phyloP scores from a whole-genome alignment of 2,113 vertebrate genomes.

The Haplochromis burtoni region DNA sequence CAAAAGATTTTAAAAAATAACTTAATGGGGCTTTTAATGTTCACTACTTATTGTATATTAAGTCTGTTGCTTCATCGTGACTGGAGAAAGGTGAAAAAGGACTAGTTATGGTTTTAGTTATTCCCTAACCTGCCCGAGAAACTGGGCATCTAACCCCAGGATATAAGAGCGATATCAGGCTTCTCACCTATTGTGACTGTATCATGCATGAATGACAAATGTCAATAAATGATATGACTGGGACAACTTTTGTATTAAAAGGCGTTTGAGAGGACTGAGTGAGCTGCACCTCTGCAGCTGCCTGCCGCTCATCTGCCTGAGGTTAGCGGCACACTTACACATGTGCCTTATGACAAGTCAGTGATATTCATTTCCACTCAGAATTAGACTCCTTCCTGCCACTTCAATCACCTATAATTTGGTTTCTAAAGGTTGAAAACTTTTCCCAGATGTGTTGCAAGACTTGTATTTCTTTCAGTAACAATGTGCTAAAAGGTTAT shows the following conservation, averaged over 20 bases:
- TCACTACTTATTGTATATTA: not conserved
- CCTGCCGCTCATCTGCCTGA: not conserved
- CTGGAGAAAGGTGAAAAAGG: not conserved
- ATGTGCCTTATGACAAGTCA: not conserved
- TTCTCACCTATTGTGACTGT: not conserved
- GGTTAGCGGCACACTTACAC: not conserved
- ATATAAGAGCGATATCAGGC: not conserved
- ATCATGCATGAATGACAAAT: not conserved
- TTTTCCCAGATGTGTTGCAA: fast-evolving
- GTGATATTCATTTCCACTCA: not conserved
- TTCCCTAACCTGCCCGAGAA: fast-evolving
- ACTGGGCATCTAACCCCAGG: not conserved
- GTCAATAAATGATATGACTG: not conserved
- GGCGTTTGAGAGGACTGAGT: not conserved
- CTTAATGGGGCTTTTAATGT: not conserved
- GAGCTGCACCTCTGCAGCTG: not conserved
- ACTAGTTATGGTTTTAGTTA: not conserved
- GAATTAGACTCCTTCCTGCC: not conserved
- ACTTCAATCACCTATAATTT: not conserved
- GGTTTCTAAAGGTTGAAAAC: not conserved
- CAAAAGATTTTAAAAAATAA: not conserved
- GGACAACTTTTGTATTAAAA: not conserved
- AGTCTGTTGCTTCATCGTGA: not conserved
- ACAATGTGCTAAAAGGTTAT: not conserved
- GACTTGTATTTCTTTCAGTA: not conserved